phyloP scores from a whole-genome alignment of 1,140 invertebrate genomes.

The Drosophila parvula region DNA sequence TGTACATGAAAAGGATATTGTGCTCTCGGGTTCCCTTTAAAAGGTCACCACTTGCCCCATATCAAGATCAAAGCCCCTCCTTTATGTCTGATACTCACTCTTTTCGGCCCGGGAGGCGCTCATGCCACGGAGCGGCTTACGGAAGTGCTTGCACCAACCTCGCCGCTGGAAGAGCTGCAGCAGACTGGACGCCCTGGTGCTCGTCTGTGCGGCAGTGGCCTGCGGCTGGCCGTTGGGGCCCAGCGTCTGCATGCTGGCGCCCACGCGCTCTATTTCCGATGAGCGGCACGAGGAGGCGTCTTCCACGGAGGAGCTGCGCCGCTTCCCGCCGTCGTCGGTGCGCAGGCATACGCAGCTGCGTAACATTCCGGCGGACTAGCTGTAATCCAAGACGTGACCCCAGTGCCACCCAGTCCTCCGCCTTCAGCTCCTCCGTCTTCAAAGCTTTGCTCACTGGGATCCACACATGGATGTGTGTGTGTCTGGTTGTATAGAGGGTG shows the following conservation, averaged over 20 bases:
- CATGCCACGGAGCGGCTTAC: slow-evolving; percentile 86
- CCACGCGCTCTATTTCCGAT: slow-evolving; percentile 85
- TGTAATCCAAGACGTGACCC: slow-evolving; percentile 46
- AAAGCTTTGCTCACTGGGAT: slow-evolving; percentile 24
- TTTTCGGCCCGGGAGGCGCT: slow-evolving; percentile 89
- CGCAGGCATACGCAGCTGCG: slow-evolving; percentile 82
- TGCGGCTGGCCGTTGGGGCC: slow-evolving; percentile 58
- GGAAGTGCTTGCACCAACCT: slow-evolving; percentile 85
- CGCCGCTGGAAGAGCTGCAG: slow-evolving; percentile 84
- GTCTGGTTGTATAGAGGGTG: background rate
- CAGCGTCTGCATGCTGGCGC: slow-evolving; percentile 65
- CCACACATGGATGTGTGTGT: slow-evolving; percentile 57
- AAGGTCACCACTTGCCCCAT: background rate
- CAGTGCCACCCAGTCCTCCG: slow-evolving; percentile 8
- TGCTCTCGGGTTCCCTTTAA: no score
- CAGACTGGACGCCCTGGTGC: slow-evolving; percentile 80
- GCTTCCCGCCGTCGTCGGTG: slow-evolving; percentile 67
- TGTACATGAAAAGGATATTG: no score
- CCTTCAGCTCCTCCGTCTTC: slow-evolving; percentile 1
- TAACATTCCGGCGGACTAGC: slow-evolving; percentile 62
- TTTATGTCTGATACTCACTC: slow-evolving; percentile 86
- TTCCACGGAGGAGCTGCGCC: slow-evolving; percentile 84
- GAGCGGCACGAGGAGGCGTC: slow-evolving; percentile 87
- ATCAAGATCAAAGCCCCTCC: background rate
- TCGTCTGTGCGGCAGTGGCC: slow-evolving; percentile 45